Evolutionary conservation across 2,888 invertebrate species (phyloP).

Genomic region (Stegana nigrithorax): DNA sequence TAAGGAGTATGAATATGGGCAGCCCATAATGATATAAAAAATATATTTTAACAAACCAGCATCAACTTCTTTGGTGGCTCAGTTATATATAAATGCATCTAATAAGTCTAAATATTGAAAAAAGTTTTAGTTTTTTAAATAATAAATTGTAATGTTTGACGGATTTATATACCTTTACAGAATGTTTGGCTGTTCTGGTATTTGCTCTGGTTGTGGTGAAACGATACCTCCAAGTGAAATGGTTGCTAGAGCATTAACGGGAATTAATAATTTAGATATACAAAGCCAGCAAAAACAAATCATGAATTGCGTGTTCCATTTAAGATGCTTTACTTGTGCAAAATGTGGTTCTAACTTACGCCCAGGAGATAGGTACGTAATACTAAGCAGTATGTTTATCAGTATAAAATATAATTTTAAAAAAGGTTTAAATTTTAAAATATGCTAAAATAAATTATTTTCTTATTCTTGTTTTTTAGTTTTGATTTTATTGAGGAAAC

Average conservation of each 20-base stretch:
- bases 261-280: constrained; percentile 67
- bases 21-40: background rate
- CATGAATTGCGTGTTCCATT: constrained; percentile 73
- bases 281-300: constrained; percentile 67
- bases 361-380: constrained; percentile 85
- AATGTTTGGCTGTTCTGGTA: constrained; percentile 90
- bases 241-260: constrained; percentile 79
- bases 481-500: too few relatives aligned
- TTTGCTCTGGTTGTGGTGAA: constrained; percentile 92
- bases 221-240: constrained; percentile 93
- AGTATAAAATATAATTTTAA: too few relatives aligned
- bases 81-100: too few relatives aligned
- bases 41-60: background rate
- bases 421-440: background rate
- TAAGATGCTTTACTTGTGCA: constrained; percentile 95
- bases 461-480: background rate
- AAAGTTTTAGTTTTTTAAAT: background rate
- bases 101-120: too few relatives aligned
- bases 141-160: too few relatives aligned
- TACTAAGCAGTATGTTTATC: too few relatives aligned
- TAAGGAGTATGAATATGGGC: too few relatives aligned
- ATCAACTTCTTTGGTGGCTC: background rate
- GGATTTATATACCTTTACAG: constrained; percentile 71
- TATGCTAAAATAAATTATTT: background rate
- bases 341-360: constrained; percentile 90